Conservation (phyloP, 2,797 vertebrate genomes). For the Siniperca scherzeri region DNA sequence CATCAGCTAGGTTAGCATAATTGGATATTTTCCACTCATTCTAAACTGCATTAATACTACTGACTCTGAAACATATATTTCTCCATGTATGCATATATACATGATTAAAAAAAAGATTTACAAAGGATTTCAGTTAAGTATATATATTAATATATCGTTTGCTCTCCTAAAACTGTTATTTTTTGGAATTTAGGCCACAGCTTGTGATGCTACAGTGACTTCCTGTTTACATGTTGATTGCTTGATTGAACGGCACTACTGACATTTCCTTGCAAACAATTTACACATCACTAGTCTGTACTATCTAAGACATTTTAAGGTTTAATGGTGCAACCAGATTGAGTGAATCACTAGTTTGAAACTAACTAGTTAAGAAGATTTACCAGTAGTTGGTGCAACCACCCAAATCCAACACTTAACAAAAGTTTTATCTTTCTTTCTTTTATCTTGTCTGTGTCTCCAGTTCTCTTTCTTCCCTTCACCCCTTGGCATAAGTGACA, state of each 20-base stretch:
- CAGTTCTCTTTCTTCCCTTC: constrained; percentile 18
- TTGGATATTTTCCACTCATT: too few relatives aligned
- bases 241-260: background rate
- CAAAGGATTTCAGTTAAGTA: background rate
- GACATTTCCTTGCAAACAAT: background rate
- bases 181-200: background rate
- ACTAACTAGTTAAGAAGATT: background rate
- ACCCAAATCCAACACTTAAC: background rate
- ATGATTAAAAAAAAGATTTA: background rate
- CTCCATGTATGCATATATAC: background rate
- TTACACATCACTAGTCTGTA: background rate
- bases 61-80: background rate
- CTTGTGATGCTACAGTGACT: background rate
- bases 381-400: background rate
- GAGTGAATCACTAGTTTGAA: background rate
- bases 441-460: constrained; percentile 4
- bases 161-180: background rate
- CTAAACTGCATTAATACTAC: background rate
- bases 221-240: background rate
- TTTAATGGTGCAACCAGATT: background rate
- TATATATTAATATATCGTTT: background rate
- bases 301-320: background rate
- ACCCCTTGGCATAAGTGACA: constrained; percentile 42
- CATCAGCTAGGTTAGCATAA: background rate
- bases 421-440: constrained; percentile 5